Conservation (phyloP, 2,797 vertebrate species). For the Okamejei kenojei region DNA sequence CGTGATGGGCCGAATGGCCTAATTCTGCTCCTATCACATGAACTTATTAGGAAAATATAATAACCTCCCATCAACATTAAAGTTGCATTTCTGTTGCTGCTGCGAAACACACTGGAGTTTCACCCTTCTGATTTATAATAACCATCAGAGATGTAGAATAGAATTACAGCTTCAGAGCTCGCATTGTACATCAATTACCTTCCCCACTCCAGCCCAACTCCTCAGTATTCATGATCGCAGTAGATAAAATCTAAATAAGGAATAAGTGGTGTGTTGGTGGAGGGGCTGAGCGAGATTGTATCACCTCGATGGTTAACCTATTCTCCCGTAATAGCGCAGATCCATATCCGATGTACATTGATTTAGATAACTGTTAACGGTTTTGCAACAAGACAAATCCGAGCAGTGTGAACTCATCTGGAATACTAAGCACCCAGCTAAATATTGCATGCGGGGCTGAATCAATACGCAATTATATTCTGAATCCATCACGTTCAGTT, state of each 20-base stretch:
- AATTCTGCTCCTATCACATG: too few species aligned
- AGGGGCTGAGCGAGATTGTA: neutral
- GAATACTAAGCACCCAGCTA: neutral
- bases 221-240: neutral
- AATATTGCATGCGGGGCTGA: neutral
- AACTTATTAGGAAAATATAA: neutral
- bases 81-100: neutral
- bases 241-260: neutral
- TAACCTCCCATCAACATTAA: neutral
- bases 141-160: neutral
- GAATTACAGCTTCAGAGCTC: conserved; percentile 4
- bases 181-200: conserved; percentile 14
- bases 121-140: conserved; percentile 18
- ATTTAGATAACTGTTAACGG: neutral
- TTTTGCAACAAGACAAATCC: neutral
- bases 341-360: neutral
- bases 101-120: neutral
- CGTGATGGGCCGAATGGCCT: too few species aligned
- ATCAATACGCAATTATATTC: neutral
- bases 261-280: neutral
- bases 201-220: neutral
- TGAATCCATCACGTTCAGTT: neutral
- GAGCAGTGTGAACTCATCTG: neutral
- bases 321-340: neutral
- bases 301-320: neutral